Conservation (phyloP, 2,888 invertebrate species). For the Leuctra nigra region DNA sequence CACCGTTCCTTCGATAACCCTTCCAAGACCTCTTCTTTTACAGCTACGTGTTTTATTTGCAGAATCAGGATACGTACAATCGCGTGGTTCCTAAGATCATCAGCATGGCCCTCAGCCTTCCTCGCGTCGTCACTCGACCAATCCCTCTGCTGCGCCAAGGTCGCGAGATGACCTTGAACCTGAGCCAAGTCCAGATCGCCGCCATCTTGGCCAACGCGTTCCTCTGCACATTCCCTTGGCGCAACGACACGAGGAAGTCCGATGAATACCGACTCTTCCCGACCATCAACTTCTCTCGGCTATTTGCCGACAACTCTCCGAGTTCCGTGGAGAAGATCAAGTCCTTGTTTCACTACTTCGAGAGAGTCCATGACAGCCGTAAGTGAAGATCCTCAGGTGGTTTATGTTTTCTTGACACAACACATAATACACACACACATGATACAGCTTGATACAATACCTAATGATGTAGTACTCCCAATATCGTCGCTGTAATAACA, state of each 20-base stretch:
- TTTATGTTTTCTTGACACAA: no score
- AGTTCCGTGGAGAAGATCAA: constrained; percentile 69
- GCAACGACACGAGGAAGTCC: constrained; percentile 57
- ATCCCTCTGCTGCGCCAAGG: constrained; percentile 73
- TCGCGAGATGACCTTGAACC: constrained; percentile 41
- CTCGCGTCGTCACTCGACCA: constrained; percentile 65
- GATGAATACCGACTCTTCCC: constrained; percentile 84
- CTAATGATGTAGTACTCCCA: no score
- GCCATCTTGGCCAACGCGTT: constrained; percentile 90
- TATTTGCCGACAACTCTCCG: constrained; percentile 11
- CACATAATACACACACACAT: no score
- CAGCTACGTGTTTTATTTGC: no score
- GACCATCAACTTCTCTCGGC: constrained; percentile 77
- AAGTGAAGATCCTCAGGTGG: no score
- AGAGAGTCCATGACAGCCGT: constrained; percentile 55
- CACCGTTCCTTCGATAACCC: no score
- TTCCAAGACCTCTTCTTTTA: no score
- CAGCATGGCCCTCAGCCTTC: constrained; percentile 68
- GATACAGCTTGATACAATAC: no score
- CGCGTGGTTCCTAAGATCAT: constrained; percentile 68
- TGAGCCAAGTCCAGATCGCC: constrained; percentile 67
- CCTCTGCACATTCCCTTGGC: constrained; percentile 86
- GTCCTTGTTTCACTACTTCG: constrained; percentile 85
- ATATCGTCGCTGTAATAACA: no score
- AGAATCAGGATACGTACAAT: constrained; percentile 40